Evolutionary conservation across 1,140 invertebrate species (phyloP).

Genomic region (Rhyacophila brunnea): DNA sequence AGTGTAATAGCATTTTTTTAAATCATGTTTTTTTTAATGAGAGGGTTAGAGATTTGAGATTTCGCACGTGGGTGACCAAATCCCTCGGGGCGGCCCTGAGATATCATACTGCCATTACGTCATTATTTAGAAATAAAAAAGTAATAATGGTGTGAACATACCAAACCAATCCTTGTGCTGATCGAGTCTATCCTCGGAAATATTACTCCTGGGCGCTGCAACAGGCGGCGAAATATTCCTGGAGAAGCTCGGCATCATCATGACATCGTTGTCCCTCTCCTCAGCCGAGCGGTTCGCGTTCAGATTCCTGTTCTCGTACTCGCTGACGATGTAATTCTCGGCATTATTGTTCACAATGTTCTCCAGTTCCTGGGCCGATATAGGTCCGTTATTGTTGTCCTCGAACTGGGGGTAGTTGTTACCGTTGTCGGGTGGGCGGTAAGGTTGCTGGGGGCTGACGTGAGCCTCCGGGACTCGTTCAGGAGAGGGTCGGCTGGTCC

Average conservation of each 20-base stretch:
- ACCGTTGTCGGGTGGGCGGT: background rate
- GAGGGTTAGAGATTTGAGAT: too few species aligned
- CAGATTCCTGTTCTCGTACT: constrained; percentile 32
- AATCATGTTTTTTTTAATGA: too few species aligned
- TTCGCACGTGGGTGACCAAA: too few species aligned
- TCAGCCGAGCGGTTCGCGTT: constrained; percentile 9
- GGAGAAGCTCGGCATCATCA: constrained; percentile 11
- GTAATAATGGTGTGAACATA: constrained; percentile 12
- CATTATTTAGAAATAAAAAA: too few species aligned
- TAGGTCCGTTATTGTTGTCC: constrained; percentile 56
- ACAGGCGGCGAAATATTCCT: constrained; percentile 10
- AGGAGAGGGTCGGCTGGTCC: constrained; percentile 1
- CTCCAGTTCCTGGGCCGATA: constrained; percentile 54
- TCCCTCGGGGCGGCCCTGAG: too few species aligned
- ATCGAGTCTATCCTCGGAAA: constrained; percentile 9
- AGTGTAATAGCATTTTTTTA: too few species aligned
- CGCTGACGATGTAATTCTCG: constrained; percentile 45
- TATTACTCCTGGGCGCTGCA: background rate
- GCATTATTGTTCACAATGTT: constrained; percentile 57
- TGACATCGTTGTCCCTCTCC: constrained; percentile 8
- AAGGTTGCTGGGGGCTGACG: background rate
- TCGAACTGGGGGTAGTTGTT: constrained; percentile 49
- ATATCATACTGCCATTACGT: too few species aligned
- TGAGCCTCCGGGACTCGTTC: background rate
- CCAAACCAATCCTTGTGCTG: constrained; percentile 30